A percentile compares a stretch with the other conserved stretches of the same genome.
These are phyloP conservation scores for Ooceraea biroi DNA, from an alignment of 1,140 invertebrate species.

Conservation along the genomic window DNA sequence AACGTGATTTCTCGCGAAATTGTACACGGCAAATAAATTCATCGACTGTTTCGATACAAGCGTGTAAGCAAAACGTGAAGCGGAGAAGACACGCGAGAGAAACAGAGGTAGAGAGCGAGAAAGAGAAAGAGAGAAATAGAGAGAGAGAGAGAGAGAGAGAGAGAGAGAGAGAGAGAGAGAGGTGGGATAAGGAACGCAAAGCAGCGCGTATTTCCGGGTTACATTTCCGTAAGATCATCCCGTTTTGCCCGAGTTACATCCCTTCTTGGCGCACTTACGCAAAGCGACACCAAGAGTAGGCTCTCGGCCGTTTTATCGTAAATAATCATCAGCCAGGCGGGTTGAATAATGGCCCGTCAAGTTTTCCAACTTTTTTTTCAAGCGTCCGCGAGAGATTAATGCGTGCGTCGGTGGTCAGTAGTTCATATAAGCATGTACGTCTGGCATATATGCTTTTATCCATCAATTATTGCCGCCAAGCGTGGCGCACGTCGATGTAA, in stretches of 20 bases:
- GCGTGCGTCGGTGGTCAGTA: constrained; percentile 42
- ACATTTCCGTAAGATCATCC: constrained; percentile 1
- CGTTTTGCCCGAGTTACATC: constrained; percentile 49
- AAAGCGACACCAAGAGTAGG: constrained; percentile 33
- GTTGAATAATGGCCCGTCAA: constrained; percentile 65
- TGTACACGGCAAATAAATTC: constrained; percentile 54
- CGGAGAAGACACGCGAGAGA: too few species aligned
- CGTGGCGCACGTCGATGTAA: constrained; percentile 35
- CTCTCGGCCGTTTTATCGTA: constrained; percentile 57
- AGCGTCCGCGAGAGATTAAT: constrained; percentile 67
- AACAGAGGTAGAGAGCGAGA: too few species aligned
- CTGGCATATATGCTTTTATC: constrained; percentile 55
- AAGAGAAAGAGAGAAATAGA: too few species aligned
- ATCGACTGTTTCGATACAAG: constrained; percentile 40
- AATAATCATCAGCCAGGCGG: constrained; percentile 58
- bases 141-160: too few species aligned
- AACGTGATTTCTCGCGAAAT: constrained; percentile 54
- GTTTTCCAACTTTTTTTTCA: constrained; percentile 58
- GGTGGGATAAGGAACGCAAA: neutral
- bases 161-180: too few species aligned
- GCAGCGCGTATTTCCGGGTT: neutral
- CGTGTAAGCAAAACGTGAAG: constrained; percentile 36
- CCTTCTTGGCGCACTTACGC: neutral
- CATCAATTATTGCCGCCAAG: constrained; percentile 65
- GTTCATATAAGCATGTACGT: constrained; percentile 29